Conservation (phyloP, 2,113 vertebrate genomes). For the Xenopus tropicalis region UCB_Xtro_10.0 CM004443.2:48818001-48818500, state of each 20-base stretch:
- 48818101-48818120: slow-evolving; percentile 90
- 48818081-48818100: slow-evolving; percentile 95
- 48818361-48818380: too few species aligned
- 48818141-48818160: slow-evolving; percentile 98
- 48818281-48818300: slow-evolving; percentile 56
- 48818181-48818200: slow-evolving; percentile 98
- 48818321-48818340: neutral
- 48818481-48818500: too few species aligned
- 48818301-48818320: slow-evolving; percentile 5
- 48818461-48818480: too few species aligned
- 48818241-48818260: slow-evolving; percentile 97
- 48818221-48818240: slow-evolving; percentile 99
- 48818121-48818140: slow-evolving; percentile 87
- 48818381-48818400: too few species aligned
- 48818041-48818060: slow-evolving; percentile 55
- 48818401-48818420: too few species aligned
- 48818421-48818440: too few species aligned
- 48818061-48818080: slow-evolving; percentile 70
- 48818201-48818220: slow-evolving; percentile 96
- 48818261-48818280: slow-evolving; percentile 85
- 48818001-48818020: slow-evolving; percentile 61
- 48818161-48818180: slow-evolving; percentile 96
- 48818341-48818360: too few species aligned
- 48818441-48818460: too few species aligned
- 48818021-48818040: slow-evolving; percentile 63